These are phyloP conservation scores for Fistularia tabacaria DNA, from an alignment of 2,797 vertebrate genomes.

Conservation along the genomic window DNA sequence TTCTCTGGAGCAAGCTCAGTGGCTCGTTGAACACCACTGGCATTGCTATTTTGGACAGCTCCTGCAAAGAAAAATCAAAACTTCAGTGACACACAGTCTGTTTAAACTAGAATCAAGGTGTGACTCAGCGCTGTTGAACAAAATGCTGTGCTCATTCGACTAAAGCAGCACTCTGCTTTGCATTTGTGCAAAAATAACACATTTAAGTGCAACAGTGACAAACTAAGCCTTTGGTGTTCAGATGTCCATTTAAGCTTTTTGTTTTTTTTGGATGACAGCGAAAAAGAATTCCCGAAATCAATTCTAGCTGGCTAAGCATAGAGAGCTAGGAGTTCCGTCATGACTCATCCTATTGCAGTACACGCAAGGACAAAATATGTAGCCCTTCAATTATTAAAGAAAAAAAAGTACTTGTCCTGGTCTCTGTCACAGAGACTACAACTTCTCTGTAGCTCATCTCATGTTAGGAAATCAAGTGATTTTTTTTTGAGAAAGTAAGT, in stretches of 20 bases:
- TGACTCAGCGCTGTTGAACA: not conserved
- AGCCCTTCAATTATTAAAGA: not conserved
- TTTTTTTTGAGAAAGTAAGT: not conserved
- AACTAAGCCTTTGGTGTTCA: not conserved
- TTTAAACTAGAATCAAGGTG: not conserved
- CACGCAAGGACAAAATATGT: not conserved
- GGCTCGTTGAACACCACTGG: conserved; percentile 96
- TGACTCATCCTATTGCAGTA: not conserved
- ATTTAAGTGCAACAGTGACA: not conserved
- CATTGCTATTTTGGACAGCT: conserved; percentile 97
- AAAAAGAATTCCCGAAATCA: not conserved
- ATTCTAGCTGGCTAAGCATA: conserved; percentile 1
- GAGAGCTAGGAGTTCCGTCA: not conserved
- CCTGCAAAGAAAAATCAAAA: conserved; percentile 65
- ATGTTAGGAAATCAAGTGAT: not conserved
- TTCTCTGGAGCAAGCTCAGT: conserved; percentile 93
- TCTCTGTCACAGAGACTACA: not conserved
- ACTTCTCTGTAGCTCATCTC: not conserved
- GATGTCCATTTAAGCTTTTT: conserved; percentile 13
- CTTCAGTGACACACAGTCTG: not conserved
- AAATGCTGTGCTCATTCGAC: not conserved
- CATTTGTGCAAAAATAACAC: not conserved
- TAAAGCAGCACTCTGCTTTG: conserved; percentile 1
- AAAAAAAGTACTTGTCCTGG: not conserved
- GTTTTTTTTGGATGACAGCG: not conserved